Conservation (phyloP, 1,140 invertebrate genomes). For the Drosophila cardini region DNA sequence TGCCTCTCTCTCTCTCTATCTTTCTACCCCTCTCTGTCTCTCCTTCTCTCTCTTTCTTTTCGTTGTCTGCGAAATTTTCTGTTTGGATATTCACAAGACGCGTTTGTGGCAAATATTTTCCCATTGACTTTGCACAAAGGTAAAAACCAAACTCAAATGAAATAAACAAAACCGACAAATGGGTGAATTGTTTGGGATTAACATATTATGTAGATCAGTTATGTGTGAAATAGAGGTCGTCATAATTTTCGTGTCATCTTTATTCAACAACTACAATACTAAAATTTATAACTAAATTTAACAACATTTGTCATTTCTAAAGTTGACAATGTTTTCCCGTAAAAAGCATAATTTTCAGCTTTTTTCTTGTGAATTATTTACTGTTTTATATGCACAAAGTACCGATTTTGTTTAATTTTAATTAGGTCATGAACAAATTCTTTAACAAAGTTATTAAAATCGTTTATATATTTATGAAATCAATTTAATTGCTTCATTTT, state of each 20-base stretch:
- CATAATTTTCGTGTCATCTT: not conserved
- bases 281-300: not conserved
- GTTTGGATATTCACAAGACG: constrained; percentile 71
- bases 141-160: constrained; percentile 24
- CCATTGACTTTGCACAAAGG: constrained; percentile 50
- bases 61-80: constrained; percentile 48
- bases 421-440: too few relatives aligned
- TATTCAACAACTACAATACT: not conserved
- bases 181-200: constrained; percentile 20
- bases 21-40: not conserved
- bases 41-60: not conserved
- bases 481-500: too few relatives aligned
- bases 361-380: not conserved
- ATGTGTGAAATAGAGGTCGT: constrained; percentile 15
- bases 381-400: too few relatives aligned
- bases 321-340: not conserved
- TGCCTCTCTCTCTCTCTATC: not conserved
- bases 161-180: constrained; percentile 48
- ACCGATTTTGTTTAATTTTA: too few relatives aligned
- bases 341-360: not conserved
- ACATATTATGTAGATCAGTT: constrained; percentile 19
- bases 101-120: constrained; percentile 61
- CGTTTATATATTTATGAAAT: too few relatives aligned
- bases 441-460: too few relatives aligned
- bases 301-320: not conserved